Conservation (phyloP, 1,140 invertebrate species). For the Aphelinus certus region DNA sequence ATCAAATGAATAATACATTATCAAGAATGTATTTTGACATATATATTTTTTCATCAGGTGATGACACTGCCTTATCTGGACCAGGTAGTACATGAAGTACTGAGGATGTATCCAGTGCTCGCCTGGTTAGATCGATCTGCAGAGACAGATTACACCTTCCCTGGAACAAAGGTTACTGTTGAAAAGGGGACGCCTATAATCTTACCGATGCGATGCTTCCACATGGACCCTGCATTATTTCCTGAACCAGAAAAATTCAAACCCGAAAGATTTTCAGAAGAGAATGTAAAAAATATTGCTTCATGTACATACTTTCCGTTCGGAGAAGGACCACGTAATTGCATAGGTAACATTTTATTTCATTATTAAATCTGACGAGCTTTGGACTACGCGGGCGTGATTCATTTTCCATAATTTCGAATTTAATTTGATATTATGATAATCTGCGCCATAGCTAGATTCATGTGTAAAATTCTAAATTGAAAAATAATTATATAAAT, state of each 20-base stretch:
- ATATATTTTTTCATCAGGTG: neutral
- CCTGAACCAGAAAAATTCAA: conserved; percentile 73
- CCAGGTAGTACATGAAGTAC: conserved; percentile 63
- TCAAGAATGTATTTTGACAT: too few relatives aligned
- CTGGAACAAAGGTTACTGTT: conserved; percentile 55
- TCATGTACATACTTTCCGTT: conserved; percentile 69
- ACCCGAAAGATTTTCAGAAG: conserved; percentile 72
- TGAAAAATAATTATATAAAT: conserved; percentile 4
- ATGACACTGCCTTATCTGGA: conserved; percentile 29
- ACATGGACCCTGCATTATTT: conserved; percentile 67
- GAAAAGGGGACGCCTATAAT: conserved; percentile 60
- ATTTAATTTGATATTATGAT: too few relatives aligned
- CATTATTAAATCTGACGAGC: too few relatives aligned
- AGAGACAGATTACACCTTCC: conserved; percentile 57
- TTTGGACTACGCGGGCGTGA: too few relatives aligned
- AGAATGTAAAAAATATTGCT: conserved; percentile 55
- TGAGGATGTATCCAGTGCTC: conserved; percentile 69
- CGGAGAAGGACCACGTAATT: conserved; percentile 51
- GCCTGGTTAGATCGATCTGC: conserved; percentile 63
- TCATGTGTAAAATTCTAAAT: neutral
- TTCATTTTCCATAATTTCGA: too few relatives aligned
- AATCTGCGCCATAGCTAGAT: too few relatives aligned
- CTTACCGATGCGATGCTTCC: conserved; percentile 58
- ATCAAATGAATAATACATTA: too few relatives aligned
- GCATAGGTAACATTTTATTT: conserved; percentile 25